A percentile compares a stretch with the other conserved stretches of the same genome.
Conservation (phyloP, 2,113 vertebrate species). For the Toxotes jaculatrix region DNA sequence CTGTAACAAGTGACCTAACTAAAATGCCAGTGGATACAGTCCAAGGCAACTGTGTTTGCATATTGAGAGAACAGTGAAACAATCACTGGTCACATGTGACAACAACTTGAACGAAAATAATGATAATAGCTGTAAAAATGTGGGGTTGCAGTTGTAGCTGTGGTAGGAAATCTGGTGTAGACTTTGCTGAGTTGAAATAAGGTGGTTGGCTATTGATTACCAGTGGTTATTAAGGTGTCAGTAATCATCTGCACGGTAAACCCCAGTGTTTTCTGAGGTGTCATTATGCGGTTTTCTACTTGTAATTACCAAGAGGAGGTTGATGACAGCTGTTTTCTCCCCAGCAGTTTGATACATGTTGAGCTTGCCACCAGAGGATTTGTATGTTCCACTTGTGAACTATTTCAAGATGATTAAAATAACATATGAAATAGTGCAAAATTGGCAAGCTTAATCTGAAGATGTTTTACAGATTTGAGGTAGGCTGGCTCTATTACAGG, state of each 20-base stretch:
- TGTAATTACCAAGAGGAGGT: background rate
- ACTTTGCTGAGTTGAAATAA: background rate
- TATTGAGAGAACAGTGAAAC: too few relatives aligned
- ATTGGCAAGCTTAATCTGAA: background rate
- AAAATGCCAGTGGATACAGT: too few relatives aligned
- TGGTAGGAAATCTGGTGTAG: background rate
- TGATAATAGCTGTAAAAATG: too few relatives aligned
- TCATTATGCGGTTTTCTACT: background rate
- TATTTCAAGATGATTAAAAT: conserved; percentile 22
- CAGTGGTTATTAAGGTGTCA: background rate
- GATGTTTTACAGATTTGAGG: background rate
- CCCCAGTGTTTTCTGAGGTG: background rate
- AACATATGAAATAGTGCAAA: background rate
- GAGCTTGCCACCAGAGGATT: conserved; percentile 6
- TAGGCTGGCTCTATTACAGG: conserved; percentile 9
- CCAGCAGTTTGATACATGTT: background rate
- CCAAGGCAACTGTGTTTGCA: too few relatives aligned
- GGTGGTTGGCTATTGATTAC: background rate
- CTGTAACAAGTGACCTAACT: too few relatives aligned
- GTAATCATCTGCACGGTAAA: background rate
- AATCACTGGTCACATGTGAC: too few relatives aligned
- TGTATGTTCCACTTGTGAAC: background rate
- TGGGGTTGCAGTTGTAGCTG: background rate
- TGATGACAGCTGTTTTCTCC: background rate
- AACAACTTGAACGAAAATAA: too few relatives aligned